These are phyloP conservation scores for Epinephelus coioides DNA, from an alignment of 2,797 vertebrate species.

Conservation along the genomic window DNA sequence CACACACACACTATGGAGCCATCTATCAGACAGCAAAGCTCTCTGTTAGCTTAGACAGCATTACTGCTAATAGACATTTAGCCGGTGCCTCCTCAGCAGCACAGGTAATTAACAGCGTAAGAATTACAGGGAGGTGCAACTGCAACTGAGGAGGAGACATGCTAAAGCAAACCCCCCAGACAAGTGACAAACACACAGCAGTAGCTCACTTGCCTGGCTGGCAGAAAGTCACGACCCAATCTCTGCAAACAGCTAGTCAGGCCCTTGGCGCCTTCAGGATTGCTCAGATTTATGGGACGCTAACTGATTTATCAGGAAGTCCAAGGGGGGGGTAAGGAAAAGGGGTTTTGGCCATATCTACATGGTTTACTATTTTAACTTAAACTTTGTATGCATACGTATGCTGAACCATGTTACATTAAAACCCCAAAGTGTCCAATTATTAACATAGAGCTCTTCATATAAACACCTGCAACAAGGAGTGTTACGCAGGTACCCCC, in stretches of 20 bases:
- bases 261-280: constrained; percentile 25
- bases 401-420: not conserved
- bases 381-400: not conserved
- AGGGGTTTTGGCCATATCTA: not conserved
- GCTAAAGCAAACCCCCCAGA: constrained; percentile 42
- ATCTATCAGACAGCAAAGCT: constrained; percentile 56
- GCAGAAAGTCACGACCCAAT: constrained; percentile 42
- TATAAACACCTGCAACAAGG: not conserved
- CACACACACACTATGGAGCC: constrained; percentile 25
- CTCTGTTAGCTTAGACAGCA: constrained; percentile 71
- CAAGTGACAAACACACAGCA: constrained; percentile 54
- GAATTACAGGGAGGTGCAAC: constrained; percentile 69
- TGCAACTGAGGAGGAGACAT: constrained; percentile 46
- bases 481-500: not conserved
- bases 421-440: not conserved
- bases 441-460: not conserved
- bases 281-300: constrained; percentile 31
- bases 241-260: constrained; percentile 49
- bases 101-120: constrained; percentile 74
- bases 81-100: constrained; percentile 73
- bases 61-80: constrained; percentile 72
- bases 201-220: constrained; percentile 43
- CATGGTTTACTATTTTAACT: constrained; percentile 5
- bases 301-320: constrained; percentile 40
- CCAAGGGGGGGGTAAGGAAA: constrained; percentile 13